Conservation (phyloP, 2,113 vertebrate species). For the Struthidea cinerea region DNA sequence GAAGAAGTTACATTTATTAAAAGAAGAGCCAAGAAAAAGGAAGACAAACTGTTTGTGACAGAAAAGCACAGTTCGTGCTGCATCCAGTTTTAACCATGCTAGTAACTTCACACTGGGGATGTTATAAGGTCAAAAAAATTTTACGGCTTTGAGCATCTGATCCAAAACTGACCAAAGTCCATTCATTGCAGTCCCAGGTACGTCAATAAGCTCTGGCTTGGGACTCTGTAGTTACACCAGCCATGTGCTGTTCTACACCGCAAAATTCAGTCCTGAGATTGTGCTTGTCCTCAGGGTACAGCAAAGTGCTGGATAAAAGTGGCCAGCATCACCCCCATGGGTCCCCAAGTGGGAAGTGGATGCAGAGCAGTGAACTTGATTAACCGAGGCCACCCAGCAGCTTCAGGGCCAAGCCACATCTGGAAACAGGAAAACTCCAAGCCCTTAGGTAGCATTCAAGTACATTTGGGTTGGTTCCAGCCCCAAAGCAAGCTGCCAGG, state of each 20-base stretch:
- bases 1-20: conserved; percentile 26
- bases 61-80: background rate
- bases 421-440: background rate
- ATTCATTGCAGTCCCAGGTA: background rate
- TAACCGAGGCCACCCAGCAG: background rate
- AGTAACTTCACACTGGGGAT: background rate
- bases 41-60: background rate
- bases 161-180: background rate
- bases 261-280: background rate
- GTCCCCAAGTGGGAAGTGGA: background rate
- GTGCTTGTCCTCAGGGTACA: background rate
- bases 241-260: background rate
- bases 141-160: background rate
- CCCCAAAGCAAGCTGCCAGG: background rate
- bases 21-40: background rate
- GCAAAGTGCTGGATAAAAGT: background rate
- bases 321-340: fast-evolving
- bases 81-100: background rate
- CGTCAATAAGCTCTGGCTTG: background rate
- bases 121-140: background rate
- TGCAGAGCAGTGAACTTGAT: background rate
- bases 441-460: background rate
- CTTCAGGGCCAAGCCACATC: background rate
- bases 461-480: background rate
- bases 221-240: background rate